Evolutionary conservation across 2,888 invertebrate genomes (phyloP).

Genomic region (Brachynemurus nebulosus): DNA sequence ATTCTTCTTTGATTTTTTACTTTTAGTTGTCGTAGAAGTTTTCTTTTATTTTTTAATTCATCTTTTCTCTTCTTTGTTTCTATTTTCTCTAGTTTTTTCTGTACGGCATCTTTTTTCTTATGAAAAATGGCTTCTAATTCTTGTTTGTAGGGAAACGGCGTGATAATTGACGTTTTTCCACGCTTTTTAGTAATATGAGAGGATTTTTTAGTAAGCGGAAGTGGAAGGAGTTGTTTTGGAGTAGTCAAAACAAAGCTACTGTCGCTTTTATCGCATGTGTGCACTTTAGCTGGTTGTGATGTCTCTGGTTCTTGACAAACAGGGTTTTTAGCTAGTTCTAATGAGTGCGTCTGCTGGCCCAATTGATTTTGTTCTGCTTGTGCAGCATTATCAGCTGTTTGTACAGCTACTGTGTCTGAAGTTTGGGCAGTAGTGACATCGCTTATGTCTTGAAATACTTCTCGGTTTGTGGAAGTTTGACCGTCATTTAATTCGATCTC

Average conservation of each 20-base stretch:
- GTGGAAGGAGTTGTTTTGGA: constrained; percentile 11
- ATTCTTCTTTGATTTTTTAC: too few relatives aligned
- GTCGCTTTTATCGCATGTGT: constrained; percentile 12
- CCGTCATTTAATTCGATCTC: constrained; percentile 9
- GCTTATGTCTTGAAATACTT: constrained; percentile 17
- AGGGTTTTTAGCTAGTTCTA: constrained; percentile 14
- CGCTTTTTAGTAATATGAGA: too few relatives aligned
- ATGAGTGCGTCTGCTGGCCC: constrained; percentile 14
- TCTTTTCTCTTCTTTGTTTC: too few relatives aligned
- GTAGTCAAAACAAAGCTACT: constrained; percentile 14
- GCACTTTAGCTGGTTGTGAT: constrained; percentile 9
- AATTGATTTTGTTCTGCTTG: constrained; percentile 14
- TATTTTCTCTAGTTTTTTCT: too few relatives aligned
- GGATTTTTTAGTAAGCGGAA: too few relatives aligned
- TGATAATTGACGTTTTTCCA: too few relatives aligned
- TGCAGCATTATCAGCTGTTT: constrained; percentile 14
- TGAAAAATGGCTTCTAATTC: too few relatives aligned
- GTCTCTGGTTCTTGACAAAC: constrained; percentile 12
- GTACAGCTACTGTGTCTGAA: constrained; percentile 14
- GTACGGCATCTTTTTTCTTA: too few relatives aligned
- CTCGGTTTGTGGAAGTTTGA: constrained; percentile 14
- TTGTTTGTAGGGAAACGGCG: too few relatives aligned
- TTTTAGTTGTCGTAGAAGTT: too few relatives aligned
- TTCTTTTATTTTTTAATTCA: too few relatives aligned
- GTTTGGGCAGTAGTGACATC: constrained; percentile 16